A percentile compares a stretch with the other conserved stretches of the same genome.
These are phyloP conservation scores for human (Homo sapiens) DNA, from an alignment of 2,113 vertebrate genomes.

Conservation along the genomic window DNA sequence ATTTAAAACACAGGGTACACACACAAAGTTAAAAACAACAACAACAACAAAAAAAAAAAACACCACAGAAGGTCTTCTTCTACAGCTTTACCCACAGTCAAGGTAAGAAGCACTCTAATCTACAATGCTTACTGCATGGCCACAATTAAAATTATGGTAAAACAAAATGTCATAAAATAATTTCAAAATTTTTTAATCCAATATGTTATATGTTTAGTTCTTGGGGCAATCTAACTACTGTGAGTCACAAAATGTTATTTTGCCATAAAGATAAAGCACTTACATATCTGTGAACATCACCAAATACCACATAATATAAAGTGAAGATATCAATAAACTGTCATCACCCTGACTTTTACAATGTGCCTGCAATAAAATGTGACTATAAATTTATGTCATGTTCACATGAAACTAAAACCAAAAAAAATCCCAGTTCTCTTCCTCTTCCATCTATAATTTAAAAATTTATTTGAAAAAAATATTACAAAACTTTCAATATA, in stretches of 20 bases:
- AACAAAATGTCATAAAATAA: conserved; percentile 15
- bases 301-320: conserved; percentile 65
- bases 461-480: conserved; percentile 71
- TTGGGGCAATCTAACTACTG: conserved; percentile 32
- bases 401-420: conserved; percentile 50
- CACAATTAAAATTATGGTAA: conserved; percentile 18
- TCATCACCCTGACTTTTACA: conserved; percentile 61
- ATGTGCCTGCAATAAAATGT: conserved; percentile 52
- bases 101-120: background rate
- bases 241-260: conserved; percentile 49
- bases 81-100: background rate
- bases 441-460: background rate
- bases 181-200: conserved; percentile 1
- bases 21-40: background rate
- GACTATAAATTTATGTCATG: conserved; percentile 59
- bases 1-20: background rate
- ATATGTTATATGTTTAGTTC: conserved; percentile 22
- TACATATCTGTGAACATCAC: conserved; percentile 62
- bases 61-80: background rate
- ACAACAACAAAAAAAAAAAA: background rate
- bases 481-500: conserved; percentile 63
- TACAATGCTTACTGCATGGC: background rate
- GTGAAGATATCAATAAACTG: conserved; percentile 33
- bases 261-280: conserved; percentile 65
- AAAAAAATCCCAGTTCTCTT: conserved; percentile 31